These are phyloP conservation scores for Cryptus armator DNA, from an alignment of 2,888 invertebrate genomes.

Conservation along the genomic window DNA sequence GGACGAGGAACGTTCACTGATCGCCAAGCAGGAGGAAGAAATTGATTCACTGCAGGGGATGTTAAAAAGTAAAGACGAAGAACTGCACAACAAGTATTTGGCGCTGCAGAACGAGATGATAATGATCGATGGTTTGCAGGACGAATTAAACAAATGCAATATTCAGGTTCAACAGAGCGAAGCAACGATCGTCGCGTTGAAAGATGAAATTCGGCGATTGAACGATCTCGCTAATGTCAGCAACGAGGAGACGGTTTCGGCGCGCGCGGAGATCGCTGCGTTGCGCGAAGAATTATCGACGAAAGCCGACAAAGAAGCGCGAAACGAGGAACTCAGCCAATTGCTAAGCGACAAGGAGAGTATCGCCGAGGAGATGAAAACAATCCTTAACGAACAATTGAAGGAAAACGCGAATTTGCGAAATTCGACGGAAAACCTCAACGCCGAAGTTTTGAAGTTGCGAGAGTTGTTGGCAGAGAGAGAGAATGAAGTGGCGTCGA, in stretches of 20 bases:
- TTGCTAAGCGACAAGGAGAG: conserved; percentile 86
- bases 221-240: conserved; percentile 67
- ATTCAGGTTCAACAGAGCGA: conserved; percentile 86
- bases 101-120: conserved; percentile 76
- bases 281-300: conserved; percentile 72
- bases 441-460: conserved; percentile 70
- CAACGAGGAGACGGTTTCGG: conserved; percentile 72
- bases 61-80: conserved; percentile 85
- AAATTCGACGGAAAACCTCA: conserved; percentile 85
- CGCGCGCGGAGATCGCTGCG: conserved; percentile 69
- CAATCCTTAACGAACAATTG: conserved; percentile 59
- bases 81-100: conserved; percentile 76
- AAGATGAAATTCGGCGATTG: conserved; percentile 74
- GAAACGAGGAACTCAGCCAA: conserved; percentile 86
- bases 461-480: conserved; percentile 78
- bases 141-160: conserved; percentile 86
- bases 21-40: conserved; percentile 76
- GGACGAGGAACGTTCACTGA: conserved; percentile 69
- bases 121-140: conserved; percentile 82
- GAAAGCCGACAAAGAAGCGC: conserved; percentile 85
- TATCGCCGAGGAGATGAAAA: conserved; percentile 73
- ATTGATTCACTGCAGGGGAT: conserved; percentile 76
- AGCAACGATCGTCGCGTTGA: conserved; percentile 85
- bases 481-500: conserved; percentile 84
- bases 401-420: conserved; percentile 70